phyloP scores from a whole-genome alignment of 1,140 invertebrate genomes.

The Trichomalopsis sarcophagae region DNA sequence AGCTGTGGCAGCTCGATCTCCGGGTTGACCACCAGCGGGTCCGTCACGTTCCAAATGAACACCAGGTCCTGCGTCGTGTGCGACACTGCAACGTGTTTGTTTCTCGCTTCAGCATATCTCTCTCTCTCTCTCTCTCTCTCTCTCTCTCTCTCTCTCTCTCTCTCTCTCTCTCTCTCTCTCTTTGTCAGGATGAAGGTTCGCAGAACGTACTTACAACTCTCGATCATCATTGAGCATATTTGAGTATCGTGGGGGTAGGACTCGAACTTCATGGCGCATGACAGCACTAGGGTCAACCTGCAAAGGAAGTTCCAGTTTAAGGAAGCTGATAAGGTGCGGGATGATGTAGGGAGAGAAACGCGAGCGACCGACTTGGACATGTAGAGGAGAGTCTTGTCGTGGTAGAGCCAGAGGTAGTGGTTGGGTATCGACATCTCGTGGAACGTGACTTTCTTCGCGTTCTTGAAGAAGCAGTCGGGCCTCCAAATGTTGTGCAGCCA shows the following conservation, averaged over 20 bases:
- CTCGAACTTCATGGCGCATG: conserved; percentile 95
- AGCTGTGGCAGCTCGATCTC: conserved; percentile 91
- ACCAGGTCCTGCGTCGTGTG: conserved; percentile 89
- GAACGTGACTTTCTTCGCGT: conserved; percentile 94
- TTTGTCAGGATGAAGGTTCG: not conserved
- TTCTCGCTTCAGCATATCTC: not conserved
- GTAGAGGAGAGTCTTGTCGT: conserved; percentile 91
- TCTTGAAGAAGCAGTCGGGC: conserved; percentile 94
- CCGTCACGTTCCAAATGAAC: conserved; percentile 92
- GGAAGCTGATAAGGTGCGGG: too few species aligned
- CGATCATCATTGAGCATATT: conserved; percentile 93
- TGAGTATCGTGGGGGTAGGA: conserved; percentile 93
- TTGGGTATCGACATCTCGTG: conserved; percentile 96
- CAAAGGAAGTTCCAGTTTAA: conserved; percentile 62
- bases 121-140: too few species aligned
- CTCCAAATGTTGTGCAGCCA: conserved; percentile 94
- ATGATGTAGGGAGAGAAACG: too few species aligned
- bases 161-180: too few species aligned
- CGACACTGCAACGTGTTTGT: conserved; percentile 78
- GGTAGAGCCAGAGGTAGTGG: conserved; percentile 93
- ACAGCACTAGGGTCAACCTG: conserved; percentile 89
- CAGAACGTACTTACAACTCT: conserved; percentile 83
- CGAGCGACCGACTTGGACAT: conserved; percentile 85
- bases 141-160: too few species aligned
- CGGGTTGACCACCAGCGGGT: conserved; percentile 89